These are phyloP conservation scores for Casuarius casuarius DNA, from an alignment of 2,113 vertebrate genomes.

Conservation along the genomic window DNA sequence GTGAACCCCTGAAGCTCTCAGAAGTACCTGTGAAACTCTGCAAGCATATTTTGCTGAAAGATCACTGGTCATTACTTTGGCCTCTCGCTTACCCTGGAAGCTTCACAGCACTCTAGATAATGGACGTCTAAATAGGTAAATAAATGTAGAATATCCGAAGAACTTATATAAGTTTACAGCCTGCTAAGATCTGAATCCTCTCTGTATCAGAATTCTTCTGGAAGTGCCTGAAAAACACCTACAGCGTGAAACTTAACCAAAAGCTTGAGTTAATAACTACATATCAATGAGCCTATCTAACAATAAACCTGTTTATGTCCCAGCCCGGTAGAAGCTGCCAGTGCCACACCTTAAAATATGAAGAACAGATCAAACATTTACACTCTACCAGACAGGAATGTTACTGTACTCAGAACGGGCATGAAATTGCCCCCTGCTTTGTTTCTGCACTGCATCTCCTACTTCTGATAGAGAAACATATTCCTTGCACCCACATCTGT, in stretches of 20 bases:
- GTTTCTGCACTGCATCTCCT: background rate
- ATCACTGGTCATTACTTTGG: background rate
- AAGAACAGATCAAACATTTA: conserved; percentile 35
- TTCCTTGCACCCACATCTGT: background rate
- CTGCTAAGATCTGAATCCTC: background rate
- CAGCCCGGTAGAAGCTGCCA: background rate
- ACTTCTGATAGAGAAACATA: background rate
- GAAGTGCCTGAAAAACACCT: background rate
- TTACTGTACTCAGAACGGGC: background rate
- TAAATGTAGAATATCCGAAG: background rate
- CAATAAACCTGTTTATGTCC: background rate
- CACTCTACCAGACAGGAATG: background rate
- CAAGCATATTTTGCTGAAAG: background rate
- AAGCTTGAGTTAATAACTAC: background rate
- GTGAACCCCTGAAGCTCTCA: background rate
- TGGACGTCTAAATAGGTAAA: background rate
- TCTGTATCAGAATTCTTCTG: background rate
- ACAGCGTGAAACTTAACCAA: background rate
- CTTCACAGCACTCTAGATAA: background rate
- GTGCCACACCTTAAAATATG: conserved; percentile 16
- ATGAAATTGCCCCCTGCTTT: background rate
- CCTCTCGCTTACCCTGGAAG: background rate
- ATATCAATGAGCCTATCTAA: background rate
- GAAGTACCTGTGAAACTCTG: background rate
- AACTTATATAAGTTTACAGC: background rate